Percentiles rank a stretch among this genome's conserved stretches.
Conservation (phyloP, 2,888 invertebrate genomes). For the Leucozona laternaria region DNA sequence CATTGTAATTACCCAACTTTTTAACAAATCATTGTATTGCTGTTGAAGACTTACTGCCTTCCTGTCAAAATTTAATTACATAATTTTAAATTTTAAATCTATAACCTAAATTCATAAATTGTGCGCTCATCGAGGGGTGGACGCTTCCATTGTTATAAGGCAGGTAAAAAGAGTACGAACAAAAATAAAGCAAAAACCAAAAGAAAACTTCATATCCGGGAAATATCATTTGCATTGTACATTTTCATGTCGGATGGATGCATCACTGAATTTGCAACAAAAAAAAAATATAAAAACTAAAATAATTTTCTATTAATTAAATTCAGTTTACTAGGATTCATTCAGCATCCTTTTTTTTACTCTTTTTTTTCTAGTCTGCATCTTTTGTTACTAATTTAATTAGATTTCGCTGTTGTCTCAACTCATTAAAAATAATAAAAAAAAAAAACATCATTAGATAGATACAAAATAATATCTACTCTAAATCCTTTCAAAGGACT, state of each 20-base stretch:
- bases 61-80: not conserved
- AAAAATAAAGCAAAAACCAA: not conserved
- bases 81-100: not conserved
- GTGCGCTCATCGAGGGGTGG: not conserved
- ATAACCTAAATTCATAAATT: not conserved
- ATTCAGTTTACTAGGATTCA: conserved; percentile 2
- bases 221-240: conserved; percentile 7
- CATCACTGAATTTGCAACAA: not conserved
- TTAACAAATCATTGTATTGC: not conserved
- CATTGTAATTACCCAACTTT: not conserved
- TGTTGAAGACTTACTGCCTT: not conserved
- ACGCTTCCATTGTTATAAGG: not conserved
- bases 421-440: conserved; percentile 25
- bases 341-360: not conserved
- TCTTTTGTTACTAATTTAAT: conserved; percentile 50
- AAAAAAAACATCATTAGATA: conserved; percentile 37
- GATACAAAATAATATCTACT: conserved; percentile 30
- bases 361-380: conserved; percentile 5
- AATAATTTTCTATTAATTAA: conserved; percentile 15
- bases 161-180: no score
- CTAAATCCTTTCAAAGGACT: conserved; percentile 50
- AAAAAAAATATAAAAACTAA: not conserved
- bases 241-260: conserved; percentile 6
- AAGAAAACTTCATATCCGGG: conserved; percentile 3
- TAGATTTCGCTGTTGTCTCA: conserved; percentile 54